Evolutionary conservation across 2,797 vertebrate genomes (phyloP).

Genomic region (Morelia viridis): DNA sequence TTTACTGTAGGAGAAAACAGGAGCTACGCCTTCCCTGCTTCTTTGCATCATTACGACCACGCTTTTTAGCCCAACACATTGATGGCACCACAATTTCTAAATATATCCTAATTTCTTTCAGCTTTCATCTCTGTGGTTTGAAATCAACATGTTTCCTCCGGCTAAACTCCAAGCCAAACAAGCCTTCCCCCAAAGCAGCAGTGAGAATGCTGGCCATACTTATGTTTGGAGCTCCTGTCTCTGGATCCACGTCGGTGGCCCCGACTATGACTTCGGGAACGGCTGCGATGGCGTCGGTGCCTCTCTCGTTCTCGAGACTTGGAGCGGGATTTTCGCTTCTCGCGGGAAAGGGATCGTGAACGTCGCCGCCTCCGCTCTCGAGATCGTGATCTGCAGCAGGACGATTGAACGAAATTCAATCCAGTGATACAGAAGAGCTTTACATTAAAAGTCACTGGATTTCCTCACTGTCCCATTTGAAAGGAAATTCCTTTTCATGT

Average conservation of each 20-base stretch:
- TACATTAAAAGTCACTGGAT: not conserved
- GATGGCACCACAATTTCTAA: not conserved
- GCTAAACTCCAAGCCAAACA: not conserved
- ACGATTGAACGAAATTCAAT: conserved; percentile 1
- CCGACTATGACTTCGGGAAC: conserved; percentile 83
- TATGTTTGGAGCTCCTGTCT: conserved; percentile 85
- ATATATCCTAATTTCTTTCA: not conserved
- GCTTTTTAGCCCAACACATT: rapidly evolving
- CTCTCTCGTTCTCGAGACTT: conserved; percentile 81
- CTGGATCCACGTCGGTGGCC: conserved; percentile 83
- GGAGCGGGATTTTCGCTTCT: conserved; percentile 80
- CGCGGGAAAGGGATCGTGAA: conserved; percentile 78
- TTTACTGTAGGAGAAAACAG: not conserved
- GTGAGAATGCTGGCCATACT: conserved; percentile 72
- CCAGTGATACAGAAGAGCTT: rapidly evolving
- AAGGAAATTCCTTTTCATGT: not conserved
- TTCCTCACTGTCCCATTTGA: no score
- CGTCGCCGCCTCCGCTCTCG: conserved; percentile 84
- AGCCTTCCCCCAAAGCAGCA: conserved; percentile 35
- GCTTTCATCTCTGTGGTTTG: not conserved
- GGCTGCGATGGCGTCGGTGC: conserved; percentile 82
- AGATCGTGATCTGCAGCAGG: conserved; percentile 81
- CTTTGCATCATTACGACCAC: not conserved
- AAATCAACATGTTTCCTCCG: rapidly evolving
- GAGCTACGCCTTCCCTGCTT: not conserved